Percentiles rank a stretch among this genome's conserved stretches.
phyloP scores from a whole-genome alignment of 2,113 vertebrate species.

The Chloropsis hardwickii region DNA sequence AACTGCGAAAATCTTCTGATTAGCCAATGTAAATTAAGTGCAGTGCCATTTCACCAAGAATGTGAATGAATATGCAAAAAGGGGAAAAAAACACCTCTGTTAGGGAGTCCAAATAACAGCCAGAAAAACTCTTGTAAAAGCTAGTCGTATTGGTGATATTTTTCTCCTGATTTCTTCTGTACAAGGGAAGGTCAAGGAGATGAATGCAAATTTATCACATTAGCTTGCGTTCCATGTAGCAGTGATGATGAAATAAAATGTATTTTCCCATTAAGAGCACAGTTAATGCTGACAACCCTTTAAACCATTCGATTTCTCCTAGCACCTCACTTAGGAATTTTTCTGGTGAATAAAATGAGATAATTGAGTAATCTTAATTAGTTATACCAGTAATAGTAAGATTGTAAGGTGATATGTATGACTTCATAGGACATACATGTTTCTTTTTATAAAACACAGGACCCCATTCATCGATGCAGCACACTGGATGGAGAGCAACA shows the following conservation, averaged over 20 bases:
- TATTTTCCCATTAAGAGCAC: not conserved
- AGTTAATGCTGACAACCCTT: not conserved
- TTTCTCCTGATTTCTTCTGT: not conserved
- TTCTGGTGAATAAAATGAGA: not conserved
- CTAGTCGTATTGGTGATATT: not conserved
- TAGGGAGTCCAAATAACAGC: not conserved
- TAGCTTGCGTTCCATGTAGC: not conserved
- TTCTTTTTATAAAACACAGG: not conserved
- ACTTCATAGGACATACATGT: not conserved
- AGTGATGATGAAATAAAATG: not conserved
- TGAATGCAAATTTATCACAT: not conserved
- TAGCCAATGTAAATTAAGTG: constrained; percentile 50
- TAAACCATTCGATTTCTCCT: not conserved
- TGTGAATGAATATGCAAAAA: not conserved
- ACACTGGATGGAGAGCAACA: not conserved
- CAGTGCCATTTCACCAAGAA: not conserved
- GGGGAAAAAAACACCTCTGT: not conserved
- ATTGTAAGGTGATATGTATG: not conserved
- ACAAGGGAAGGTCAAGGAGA: not conserved
- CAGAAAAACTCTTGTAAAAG: not conserved
- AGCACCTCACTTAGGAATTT: not conserved
- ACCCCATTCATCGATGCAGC: not conserved
- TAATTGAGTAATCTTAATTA: not conserved
- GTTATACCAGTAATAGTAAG: not conserved
- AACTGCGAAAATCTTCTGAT: constrained; percentile 55